A percentile compares a stretch with the other conserved stretches of the same genome.
phyloP scores from a whole-genome alignment of 2,113 vertebrate species.

The Gambusia affinis region DNA sequence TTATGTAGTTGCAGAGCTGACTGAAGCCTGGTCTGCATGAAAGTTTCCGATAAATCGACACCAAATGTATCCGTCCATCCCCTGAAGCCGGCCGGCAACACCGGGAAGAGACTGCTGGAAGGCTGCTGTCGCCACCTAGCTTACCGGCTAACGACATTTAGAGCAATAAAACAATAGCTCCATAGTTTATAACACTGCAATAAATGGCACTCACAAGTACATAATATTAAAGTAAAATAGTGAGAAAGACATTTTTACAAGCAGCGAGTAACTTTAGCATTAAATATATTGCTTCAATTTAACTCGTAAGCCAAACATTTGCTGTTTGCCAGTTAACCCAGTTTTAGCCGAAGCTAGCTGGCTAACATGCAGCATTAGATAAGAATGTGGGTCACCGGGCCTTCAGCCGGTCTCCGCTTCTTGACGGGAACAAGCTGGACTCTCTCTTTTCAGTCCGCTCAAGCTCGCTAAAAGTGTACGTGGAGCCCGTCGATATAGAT shows the following conservation, averaged over 20 bases:
- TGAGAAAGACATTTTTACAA: neutral
- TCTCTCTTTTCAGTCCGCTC: neutral
- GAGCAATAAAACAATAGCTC: constrained; percentile 35
- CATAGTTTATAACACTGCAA: constrained; percentile 28
- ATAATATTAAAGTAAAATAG: neutral
- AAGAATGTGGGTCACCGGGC: constrained; percentile 83
- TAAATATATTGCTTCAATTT: neutral
- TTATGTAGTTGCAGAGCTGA: neutral
- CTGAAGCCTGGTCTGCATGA: neutral
- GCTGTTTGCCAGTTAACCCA: constrained; percentile 48
- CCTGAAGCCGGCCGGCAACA: constrained; percentile 55
- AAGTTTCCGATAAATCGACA: neutral
- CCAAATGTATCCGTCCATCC: neutral
- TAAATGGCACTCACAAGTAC: constrained; percentile 11
- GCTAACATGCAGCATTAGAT: constrained; percentile 58
- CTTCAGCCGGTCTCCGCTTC: constrained; percentile 48
- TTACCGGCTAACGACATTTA: constrained; percentile 36
- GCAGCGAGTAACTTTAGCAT: constrained; percentile 5
- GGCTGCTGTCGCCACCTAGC: constrained; percentile 55
- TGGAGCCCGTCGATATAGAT: neutral
- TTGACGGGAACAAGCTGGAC: constrained; percentile 7
- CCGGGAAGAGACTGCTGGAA: constrained; percentile 35
- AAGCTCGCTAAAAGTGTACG: neutral
- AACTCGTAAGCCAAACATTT: constrained; percentile 32
- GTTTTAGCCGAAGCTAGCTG: constrained; percentile 59